These are phyloP conservation scores for Lineus longissimus DNA, from an alignment of 1,140 invertebrate species.

Conservation along the genomic window DNA sequence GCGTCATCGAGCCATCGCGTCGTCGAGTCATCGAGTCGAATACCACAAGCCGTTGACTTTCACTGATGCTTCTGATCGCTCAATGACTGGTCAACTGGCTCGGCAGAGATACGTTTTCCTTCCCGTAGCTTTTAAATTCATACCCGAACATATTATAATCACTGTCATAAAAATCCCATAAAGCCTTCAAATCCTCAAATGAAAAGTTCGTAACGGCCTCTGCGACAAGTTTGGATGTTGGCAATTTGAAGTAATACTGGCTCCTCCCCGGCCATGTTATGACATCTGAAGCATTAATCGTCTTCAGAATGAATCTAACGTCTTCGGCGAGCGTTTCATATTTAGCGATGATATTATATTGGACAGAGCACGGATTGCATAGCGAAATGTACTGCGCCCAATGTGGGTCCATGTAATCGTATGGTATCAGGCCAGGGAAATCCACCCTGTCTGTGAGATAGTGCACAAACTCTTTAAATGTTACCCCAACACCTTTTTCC, in stretches of 20 bases:
- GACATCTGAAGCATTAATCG: slow-evolving; percentile 22
- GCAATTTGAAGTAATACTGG: background rate
- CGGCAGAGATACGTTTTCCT: too few relatives aligned
- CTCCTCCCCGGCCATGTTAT: slow-evolving; percentile 27
- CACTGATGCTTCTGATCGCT: too few relatives aligned
- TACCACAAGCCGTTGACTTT: too few relatives aligned
- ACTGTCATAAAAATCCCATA: background rate
- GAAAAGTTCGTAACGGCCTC: background rate
- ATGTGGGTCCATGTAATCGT: slow-evolving; percentile 68
- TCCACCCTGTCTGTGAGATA: slow-evolving; percentile 65
- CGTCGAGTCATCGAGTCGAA: too few relatives aligned
- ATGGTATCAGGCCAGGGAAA: slow-evolving; percentile 45
- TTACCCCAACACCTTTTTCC: slow-evolving; percentile 76
- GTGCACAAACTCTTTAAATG: slow-evolving; percentile 79
- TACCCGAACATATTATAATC: slow-evolving; percentile 4
- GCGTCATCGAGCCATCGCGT: too few relatives aligned
- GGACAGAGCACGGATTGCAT: slow-evolving; percentile 80
- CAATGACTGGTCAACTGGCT: too few relatives aligned
- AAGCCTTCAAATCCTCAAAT: background rate
- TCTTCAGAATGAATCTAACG: slow-evolving; percentile 39
- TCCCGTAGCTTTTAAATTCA: background rate
- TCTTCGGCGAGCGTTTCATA: slow-evolving; percentile 76
- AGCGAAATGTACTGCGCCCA: slow-evolving; percentile 78
- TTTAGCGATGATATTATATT: slow-evolving; percentile 87
- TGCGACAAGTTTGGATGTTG: background rate